Conservation (phyloP, 2,888 invertebrate genomes). For the Rutpela maculata region DNA sequence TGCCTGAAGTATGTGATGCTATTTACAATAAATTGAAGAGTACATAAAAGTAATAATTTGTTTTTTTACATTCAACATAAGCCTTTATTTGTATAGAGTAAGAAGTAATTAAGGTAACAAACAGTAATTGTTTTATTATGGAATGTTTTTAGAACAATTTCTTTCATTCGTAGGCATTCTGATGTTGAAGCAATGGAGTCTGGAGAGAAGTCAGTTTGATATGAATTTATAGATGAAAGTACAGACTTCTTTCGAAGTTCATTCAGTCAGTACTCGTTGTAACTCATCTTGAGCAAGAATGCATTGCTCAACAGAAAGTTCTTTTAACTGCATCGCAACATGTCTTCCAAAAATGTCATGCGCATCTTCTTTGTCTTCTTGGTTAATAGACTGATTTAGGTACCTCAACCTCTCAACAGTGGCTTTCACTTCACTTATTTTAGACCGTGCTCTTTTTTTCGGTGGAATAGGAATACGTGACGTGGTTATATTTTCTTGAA, state of each 20-base stretch:
- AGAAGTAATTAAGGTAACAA: background rate
- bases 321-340: slow-evolving; percentile 11
- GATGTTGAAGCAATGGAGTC: background rate
- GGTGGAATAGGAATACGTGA: no score
- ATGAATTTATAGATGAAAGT: background rate
- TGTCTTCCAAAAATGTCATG: background rate
- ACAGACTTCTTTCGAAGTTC: background rate
- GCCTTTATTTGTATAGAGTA: background rate
- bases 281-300: slow-evolving; percentile 11
- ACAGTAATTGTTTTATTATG: background rate
- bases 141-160: no score
- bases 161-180: background rate
- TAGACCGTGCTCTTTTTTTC: background rate
- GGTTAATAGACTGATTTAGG: slow-evolving; percentile 17
- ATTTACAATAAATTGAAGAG: slow-evolving; percentile 43
- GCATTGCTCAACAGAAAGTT: background rate
- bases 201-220: background rate
- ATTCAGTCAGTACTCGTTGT: background rate
- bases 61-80: background rate
- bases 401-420: background rate
- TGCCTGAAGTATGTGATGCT: slow-evolving; percentile 60
- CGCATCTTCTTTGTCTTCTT: background rate
- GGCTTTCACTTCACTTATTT: background rate
- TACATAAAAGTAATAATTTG: background rate
- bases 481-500: no score